Conservation (phyloP, 2,113 vertebrate genomes). For the Rallus limicola region DNA sequence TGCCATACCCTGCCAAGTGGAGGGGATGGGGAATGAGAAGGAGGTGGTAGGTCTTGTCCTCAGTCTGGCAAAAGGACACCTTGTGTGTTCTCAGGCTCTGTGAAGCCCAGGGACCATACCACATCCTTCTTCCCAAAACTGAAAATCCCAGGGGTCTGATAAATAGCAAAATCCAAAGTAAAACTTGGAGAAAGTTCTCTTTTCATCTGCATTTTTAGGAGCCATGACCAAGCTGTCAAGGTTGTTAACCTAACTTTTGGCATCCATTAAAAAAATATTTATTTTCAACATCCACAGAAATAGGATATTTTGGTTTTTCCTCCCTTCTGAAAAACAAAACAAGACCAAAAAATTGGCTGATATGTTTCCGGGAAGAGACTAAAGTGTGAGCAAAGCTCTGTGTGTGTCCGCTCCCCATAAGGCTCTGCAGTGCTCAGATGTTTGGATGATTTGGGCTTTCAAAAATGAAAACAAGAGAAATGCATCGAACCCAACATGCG, state of each 20-base stretch:
- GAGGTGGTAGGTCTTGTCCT: background rate
- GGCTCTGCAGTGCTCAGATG: background rate
- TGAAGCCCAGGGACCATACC: background rate
- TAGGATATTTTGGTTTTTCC: background rate
- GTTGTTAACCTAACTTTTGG: background rate
- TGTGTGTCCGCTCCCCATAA: background rate
- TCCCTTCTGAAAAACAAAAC: background rate
- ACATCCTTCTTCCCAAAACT: background rate
- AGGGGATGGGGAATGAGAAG: background rate
- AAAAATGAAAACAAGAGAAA: background rate
- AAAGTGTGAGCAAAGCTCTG: background rate
- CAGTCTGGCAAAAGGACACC: background rate
- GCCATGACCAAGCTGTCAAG: background rate
- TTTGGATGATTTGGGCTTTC: background rate
- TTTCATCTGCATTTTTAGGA: background rate
- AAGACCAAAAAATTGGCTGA: background rate
- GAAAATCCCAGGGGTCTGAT: background rate
- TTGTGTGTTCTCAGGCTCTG: background rate
- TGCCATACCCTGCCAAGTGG: rapidly evolving
- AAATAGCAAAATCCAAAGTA: background rate
- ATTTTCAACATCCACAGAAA: background rate
- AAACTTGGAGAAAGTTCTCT: background rate
- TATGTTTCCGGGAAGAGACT: background rate
- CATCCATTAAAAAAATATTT: background rate
- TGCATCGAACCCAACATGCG: background rate